Evolutionary conservation across 2,888 invertebrate genomes (phyloP).

Genomic region (Xestoiulus laeticollis): DNA sequence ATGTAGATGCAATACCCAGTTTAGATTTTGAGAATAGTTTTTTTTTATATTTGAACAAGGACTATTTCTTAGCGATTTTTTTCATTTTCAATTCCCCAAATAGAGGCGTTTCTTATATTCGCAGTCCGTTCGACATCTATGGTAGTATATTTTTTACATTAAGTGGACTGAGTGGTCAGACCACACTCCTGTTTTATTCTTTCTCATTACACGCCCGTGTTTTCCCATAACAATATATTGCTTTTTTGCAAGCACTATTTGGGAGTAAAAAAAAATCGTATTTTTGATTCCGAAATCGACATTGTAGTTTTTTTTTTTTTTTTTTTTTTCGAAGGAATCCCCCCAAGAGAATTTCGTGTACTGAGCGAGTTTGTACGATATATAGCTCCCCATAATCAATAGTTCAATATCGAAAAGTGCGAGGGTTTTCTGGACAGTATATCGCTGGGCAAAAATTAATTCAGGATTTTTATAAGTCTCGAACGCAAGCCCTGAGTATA

Average conservation of each 20-base stretch:
- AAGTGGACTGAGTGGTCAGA: constrained; percentile 19
- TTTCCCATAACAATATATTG: constrained; percentile 23
- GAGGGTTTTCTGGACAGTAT: not conserved
- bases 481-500: not conserved
- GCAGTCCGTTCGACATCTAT: not conserved
- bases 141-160: not conserved
- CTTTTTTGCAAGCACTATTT: not conserved
- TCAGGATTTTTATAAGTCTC: not conserved
- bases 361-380: not conserved
- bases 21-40: not conserved
- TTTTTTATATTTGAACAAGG: not conserved
- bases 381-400: constrained; percentile 1
- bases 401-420: constrained; percentile 18
- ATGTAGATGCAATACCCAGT: not conserved
- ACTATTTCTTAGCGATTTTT: not conserved
- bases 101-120: not conserved
- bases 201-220: constrained; percentile 1
- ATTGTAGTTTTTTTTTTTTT: not conserved
- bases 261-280: constrained; percentile 2
- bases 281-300: constrained; percentile 34
- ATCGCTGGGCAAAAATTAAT: constrained; percentile 13
- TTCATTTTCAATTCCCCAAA: not conserved
- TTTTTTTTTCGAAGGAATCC: not conserved
- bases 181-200: not conserved
- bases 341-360: not conserved